phyloP scores from a whole-genome alignment of 2,113 vertebrate species.

The Lagopus muta region DNA sequence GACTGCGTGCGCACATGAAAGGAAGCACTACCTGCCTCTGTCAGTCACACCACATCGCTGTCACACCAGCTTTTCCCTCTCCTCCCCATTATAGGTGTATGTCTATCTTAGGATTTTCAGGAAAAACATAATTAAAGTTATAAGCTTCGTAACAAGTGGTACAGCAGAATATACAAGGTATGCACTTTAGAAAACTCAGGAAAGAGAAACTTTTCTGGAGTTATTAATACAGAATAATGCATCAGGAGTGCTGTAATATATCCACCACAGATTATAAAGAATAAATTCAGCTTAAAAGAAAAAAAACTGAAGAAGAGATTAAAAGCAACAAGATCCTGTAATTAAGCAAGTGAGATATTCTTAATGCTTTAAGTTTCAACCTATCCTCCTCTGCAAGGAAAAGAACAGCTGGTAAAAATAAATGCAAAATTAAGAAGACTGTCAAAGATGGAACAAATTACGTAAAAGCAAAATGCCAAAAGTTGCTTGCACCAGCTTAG shows the following conservation, averaged over 20 bases:
- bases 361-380: background rate
- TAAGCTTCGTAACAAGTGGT: background rate
- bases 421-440: background rate
- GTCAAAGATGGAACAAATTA: background rate
- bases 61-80: background rate
- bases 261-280: background rate
- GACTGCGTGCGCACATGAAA: background rate
- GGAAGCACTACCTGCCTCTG: background rate
- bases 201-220: background rate
- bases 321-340: background rate
- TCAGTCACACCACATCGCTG: background rate
- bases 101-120: background rate
- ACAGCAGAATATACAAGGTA: background rate
- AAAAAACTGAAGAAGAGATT: background rate
- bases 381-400: background rate
- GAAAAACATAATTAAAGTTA: background rate
- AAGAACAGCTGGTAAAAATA: slow-evolving; percentile 19
- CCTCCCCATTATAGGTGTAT: background rate
- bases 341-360: background rate
- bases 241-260: background rate
- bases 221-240: background rate
- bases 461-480: background rate
- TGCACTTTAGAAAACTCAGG: background rate
- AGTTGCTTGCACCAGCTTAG: background rate
- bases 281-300: background rate